Conservation (phyloP, 1,140 invertebrate genomes). For the Drosophila biarmipes region DNA sequence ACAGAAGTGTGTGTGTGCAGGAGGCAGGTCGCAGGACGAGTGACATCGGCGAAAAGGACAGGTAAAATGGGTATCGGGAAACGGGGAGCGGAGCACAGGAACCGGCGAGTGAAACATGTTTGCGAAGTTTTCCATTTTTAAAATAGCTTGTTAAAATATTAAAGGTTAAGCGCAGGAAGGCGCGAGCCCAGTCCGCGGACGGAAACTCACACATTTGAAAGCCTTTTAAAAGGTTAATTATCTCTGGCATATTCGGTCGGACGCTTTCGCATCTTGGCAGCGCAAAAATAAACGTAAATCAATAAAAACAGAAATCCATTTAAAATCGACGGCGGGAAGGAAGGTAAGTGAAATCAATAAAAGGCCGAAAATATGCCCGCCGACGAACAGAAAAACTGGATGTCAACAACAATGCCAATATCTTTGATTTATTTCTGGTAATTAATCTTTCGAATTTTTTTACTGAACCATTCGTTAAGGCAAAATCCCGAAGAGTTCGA, state of each 20-base stretch:
- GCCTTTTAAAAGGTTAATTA: constrained; percentile 79
- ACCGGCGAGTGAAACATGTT: constrained; percentile 62
- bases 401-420: constrained; percentile 17
- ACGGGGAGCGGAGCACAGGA: not conserved
- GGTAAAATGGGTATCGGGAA: not conserved
- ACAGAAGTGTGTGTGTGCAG: constrained; percentile 54
- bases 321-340: constrained; percentile 8
- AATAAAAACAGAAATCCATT: constrained; percentile 52
- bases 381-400: not conserved
- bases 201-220: constrained; percentile 16
- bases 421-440: constrained; percentile 2
- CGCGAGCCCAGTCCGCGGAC: constrained; percentile 7
- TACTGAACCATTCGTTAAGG: not conserved
- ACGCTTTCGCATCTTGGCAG: constrained; percentile 57
- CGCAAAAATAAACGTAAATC: constrained; percentile 55
- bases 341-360: constrained; percentile 46
- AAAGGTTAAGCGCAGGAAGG: constrained; percentile 63
- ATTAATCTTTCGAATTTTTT: not conserved
- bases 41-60: constrained; percentile 26
- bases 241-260: constrained; percentile 73
- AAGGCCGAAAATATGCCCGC: not conserved
- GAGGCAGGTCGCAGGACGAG: constrained; percentile 33
- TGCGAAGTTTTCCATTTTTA: constrained; percentile 80
- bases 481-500: too few relatives aligned
- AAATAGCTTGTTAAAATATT: constrained; percentile 81